Base-by-base conservation (phyloP, 2,113 vertebrate species). In the Psilopsiagon aymara region DNA sequence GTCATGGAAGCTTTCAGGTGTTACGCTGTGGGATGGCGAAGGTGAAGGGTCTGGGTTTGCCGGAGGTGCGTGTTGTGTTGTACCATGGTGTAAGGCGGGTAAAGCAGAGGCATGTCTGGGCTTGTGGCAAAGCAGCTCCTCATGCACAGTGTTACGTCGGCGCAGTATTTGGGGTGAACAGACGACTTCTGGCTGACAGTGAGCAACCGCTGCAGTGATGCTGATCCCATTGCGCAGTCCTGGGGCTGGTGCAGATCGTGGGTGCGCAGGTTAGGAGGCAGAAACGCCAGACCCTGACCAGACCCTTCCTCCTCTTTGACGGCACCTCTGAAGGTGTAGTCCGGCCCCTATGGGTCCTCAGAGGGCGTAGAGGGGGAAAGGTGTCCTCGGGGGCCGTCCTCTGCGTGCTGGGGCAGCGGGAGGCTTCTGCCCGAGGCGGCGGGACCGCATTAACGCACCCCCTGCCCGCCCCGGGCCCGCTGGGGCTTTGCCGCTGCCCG, bases 1-100 rank as follows among this genome's bases (percentile, higher is more conserved):
- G 67, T 6, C 3, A 16, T 3, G 16, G 76, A 81, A 71, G 12
- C 59, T 39, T 29, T 41, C 0, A 0, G 4, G 13, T 51, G 68
- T 44, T 6, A 1, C 0, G 0, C 46, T 41, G 37, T 7, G 69
- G 21, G 63, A 19, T 63, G 64, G 43, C 2, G 4, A 3, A 79
- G 33, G 59, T 59, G 47, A 14, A 44, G 49, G 52, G n/a, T 51
- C 11, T 25, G 68, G 29, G 46, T 73, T 23, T 25, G 52, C 53
- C 28, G 85, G 85, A 46, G 49, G 27, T 60, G 3, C 0, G 3
- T 33, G 35, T 14, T 29, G 69, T 24, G 52, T 28, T 27, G 35
- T 53, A 11, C 55, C 3, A 1, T 33, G 46, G 64, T 43, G 53
- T 49, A 25, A 19, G 57, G 78, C 47, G 39, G 43, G 20, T n/a